Conservation (phyloP, 2,797 vertebrate species). For the Gobionotothen gibberifrons region DNA sequence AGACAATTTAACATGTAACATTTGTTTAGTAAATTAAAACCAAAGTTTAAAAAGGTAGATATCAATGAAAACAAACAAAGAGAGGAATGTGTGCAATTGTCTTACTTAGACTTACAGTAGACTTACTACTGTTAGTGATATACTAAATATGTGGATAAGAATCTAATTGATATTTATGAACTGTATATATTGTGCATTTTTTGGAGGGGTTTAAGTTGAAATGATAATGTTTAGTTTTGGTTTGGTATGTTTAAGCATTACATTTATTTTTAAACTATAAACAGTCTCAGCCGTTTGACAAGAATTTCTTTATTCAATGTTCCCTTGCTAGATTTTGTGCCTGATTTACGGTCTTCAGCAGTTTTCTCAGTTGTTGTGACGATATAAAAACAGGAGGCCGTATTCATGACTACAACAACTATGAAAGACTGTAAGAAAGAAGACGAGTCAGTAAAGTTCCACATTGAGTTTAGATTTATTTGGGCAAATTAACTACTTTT, state of each 20-base stretch:
- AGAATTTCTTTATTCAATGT: background rate
- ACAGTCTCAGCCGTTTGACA: background rate
- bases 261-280: background rate
- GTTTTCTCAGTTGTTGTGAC: background rate
- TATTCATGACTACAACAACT: background rate
- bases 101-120: too few species aligned
- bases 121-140: background rate
- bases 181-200: background rate
- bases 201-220: too few species aligned
- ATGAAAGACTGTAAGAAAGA: background rate
- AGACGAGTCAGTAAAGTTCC: background rate
- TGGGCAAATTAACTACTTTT: background rate
- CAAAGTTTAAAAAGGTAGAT: too few species aligned
- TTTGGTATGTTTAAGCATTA: background rate
- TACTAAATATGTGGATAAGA: background rate
- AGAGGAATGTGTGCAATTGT: background rate
- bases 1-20: background rate
- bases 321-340: background rate
- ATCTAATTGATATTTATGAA: background rate
- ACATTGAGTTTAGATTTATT: background rate
- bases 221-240: background rate
- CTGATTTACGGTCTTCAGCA: background rate
- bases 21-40: background rate
- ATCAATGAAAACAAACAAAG: background rate
- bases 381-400: background rate